Percentiles rank a stretch among this genome's conserved stretches.
These are phyloP conservation scores for Tachina lurida DNA, from an alignment of 2,888 invertebrate species.

Conservation along the genomic window DNA sequence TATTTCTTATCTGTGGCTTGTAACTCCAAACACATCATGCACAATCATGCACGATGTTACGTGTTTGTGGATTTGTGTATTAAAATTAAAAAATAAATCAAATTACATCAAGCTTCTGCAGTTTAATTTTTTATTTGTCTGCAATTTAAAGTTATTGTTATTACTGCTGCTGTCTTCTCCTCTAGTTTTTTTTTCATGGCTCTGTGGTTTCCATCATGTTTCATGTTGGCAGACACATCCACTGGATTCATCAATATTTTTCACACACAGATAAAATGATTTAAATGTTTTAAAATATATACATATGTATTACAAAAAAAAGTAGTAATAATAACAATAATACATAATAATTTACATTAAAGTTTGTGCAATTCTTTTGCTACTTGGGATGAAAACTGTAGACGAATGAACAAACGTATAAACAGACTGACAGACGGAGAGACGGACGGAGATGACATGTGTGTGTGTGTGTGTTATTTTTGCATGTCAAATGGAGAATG, in stretches of 20 bases:
- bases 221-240: constrained; percentile 26
- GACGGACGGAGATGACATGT: background rate
- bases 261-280: constrained; percentile 51
- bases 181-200: background rate
- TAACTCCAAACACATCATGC: background rate
- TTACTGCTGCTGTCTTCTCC: constrained; percentile 14
- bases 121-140: constrained; percentile 2
- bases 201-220: constrained; percentile 52
- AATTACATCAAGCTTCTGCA: constrained; percentile 44
- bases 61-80: background rate
- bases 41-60: background rate
- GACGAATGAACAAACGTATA: background rate
- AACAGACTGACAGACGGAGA: background rate
- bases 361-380: constrained; percentile 49
- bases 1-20: constrained; percentile 15
- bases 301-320: background rate
- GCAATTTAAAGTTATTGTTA: constrained; percentile 34
- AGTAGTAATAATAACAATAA: background rate
- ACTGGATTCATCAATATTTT: constrained; percentile 48
- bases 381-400: constrained; percentile 24
- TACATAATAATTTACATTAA: constrained; percentile 1
- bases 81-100: constrained; percentile 28
- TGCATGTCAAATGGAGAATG: constrained; percentile 22
- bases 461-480: background rate
- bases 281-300: constrained; percentile 3